Evolutionary conservation across 2,113 vertebrate species (phyloP).

Genomic region (Ameiurus melas): DNA sequence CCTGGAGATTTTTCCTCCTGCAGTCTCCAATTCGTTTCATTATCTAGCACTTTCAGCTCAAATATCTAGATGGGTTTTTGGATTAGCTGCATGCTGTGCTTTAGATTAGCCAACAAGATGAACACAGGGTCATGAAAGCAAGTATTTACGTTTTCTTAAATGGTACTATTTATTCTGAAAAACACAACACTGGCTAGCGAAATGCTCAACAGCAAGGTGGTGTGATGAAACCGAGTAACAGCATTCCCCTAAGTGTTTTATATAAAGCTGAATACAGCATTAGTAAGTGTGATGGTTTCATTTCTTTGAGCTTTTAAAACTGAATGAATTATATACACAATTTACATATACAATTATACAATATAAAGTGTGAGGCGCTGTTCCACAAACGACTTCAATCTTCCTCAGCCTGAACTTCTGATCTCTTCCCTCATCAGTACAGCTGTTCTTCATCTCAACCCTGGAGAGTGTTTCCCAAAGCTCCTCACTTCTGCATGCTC

Average conservation of each 20-base stretch:
- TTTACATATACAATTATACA: too few relatives aligned
- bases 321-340: background rate
- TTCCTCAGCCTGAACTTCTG: background rate
- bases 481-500: conserved; percentile 3
- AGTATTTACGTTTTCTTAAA: background rate
- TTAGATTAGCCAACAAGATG: background rate
- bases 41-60: background rate
- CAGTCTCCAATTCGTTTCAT: background rate
- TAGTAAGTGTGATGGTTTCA: background rate
- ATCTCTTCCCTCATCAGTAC: background rate
- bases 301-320: background rate
- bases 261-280: background rate
- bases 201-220: background rate
- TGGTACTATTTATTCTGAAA: background rate
- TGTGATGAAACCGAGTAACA: too few relatives aligned
- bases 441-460: background rate
- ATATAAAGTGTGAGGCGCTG: background rate
- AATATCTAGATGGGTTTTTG: background rate
- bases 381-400: background rate
- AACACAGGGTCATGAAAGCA: background rate
- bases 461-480: conserved; percentile 19
- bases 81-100: conserved; percentile 16
- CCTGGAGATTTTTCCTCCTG: background rate
- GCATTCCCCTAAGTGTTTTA: background rate
- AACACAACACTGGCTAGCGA: background rate